These are phyloP conservation scores for Phymorhynchus buccinoides DNA, from an alignment of 1,140 invertebrate genomes.

Conservation along the genomic window DNA sequence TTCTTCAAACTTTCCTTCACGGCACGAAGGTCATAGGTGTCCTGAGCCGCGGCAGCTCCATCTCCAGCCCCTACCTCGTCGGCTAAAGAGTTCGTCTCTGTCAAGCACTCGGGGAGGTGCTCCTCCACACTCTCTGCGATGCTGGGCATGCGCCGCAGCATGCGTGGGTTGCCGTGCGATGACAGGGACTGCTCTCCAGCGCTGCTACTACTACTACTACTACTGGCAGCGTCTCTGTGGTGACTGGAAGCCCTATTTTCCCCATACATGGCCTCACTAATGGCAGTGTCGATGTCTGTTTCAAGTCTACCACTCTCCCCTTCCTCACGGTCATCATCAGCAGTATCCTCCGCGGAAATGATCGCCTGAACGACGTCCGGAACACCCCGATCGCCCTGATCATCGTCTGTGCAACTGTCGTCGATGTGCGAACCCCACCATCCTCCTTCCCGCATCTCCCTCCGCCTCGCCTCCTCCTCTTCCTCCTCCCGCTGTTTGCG, in stretches of 20 bases:
- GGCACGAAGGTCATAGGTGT: background rate
- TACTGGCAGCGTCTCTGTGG: background rate
- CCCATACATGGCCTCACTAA: too few relatives aligned
- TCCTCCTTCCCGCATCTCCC: background rate
- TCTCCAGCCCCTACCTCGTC: background rate
- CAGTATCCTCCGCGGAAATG: constrained; percentile 8
- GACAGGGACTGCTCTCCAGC: background rate
- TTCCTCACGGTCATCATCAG: background rate
- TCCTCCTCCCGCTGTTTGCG: constrained; percentile 2
- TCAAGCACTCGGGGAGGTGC: background rate
- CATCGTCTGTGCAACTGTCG: background rate
- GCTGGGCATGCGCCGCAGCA: background rate
- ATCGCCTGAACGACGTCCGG: constrained; percentile 31
- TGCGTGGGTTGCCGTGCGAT: background rate
- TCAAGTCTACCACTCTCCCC: background rate
- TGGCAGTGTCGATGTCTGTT: background rate
- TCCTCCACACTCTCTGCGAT: constrained; percentile 5
- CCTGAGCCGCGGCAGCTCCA: background rate
- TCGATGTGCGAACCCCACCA: background rate
- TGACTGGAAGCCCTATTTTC: background rate
- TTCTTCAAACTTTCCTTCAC: background rate
- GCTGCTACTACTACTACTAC: too few relatives aligned
- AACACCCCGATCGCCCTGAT: background rate
- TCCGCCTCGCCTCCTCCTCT: background rate
- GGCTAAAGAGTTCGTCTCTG: background rate